Percentiles rank a stretch among this genome's conserved stretches.
phyloP scores from a whole-genome alignment of 2,113 vertebrate species.

The Pontoporia blainvillei region DNA sequence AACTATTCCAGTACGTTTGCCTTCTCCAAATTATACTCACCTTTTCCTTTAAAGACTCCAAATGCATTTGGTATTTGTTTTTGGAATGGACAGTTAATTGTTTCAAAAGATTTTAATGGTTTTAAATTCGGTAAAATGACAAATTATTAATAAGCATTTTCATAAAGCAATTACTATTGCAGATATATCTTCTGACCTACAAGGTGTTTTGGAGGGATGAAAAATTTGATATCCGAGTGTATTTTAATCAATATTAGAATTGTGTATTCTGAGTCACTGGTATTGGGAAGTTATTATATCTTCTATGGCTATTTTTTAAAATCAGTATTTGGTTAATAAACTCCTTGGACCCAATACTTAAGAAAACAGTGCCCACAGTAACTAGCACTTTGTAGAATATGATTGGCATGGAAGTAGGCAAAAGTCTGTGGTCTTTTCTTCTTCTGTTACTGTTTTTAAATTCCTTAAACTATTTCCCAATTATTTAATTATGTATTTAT shows the following conservation, averaged over 20 bases:
- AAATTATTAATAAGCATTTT: constrained; percentile 22
- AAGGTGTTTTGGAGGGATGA: background rate
- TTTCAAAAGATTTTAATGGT: constrained; percentile 32
- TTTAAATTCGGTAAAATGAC: constrained; percentile 5
- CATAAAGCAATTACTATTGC: background rate
- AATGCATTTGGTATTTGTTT: background rate
- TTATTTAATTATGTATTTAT: background rate
- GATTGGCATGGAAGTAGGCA: background rate
- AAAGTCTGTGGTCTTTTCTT: background rate
- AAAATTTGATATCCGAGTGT: background rate
- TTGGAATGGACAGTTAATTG: background rate
- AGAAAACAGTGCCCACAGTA: background rate
- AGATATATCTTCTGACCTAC: background rate
- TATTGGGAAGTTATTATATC: background rate
- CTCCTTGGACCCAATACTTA: background rate
- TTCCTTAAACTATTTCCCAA: background rate
- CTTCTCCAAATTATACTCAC: background rate
- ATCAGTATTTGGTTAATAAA: background rate
- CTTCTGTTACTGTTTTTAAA: background rate
- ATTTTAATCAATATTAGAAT: background rate
- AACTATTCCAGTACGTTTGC: background rate
- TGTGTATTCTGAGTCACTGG: background rate
- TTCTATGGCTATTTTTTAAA: background rate
- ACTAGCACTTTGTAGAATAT: background rate
- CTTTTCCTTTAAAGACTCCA: background rate